Percentiles rank a stretch among this genome's conserved stretches.
Conservation (phyloP, 2,113 vertebrate species). For the Megalops atlanticus region DNA sequence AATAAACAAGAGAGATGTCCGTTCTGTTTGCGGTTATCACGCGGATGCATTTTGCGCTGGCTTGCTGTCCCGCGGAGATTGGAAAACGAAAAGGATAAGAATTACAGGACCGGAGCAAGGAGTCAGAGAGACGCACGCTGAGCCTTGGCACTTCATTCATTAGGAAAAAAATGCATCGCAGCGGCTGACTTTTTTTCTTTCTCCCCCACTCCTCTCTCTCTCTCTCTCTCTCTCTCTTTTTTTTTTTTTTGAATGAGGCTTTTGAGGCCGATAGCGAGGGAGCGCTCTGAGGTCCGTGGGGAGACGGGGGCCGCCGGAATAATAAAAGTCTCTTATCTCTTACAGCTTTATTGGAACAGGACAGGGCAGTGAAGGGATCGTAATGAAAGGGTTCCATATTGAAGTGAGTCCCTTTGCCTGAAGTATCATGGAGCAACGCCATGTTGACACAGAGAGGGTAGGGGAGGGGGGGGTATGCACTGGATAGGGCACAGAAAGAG, state of each 20-base stretch:
- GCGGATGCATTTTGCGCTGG: constrained; percentile 20
- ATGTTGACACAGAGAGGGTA: constrained; percentile 29
- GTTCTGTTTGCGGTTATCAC: constrained; percentile 43
- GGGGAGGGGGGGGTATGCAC: constrained; percentile 7
- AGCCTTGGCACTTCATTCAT: constrained; percentile 29
- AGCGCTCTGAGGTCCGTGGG: constrained; percentile 4
- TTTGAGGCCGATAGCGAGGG: constrained; percentile 33
- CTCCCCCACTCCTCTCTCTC: not conserved
- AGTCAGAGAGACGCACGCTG: constrained; percentile 20
- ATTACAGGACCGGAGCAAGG: constrained; percentile 28
- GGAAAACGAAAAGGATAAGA: constrained; percentile 29
- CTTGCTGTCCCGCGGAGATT: constrained; percentile 27
- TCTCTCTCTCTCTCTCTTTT: not conserved
- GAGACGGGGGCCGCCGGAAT: not conserved
- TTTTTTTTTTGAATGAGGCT: constrained; percentile 35
- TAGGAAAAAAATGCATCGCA: constrained; percentile 11
- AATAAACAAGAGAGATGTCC: constrained; percentile 46
- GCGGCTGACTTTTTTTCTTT: not conserved
- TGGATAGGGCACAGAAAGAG: constrained; percentile 17
- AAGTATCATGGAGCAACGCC: constrained; percentile 29
- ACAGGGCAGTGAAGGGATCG: constrained; percentile 34
- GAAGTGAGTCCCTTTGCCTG: constrained; percentile 23
- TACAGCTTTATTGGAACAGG: constrained; percentile 34
- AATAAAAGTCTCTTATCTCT: constrained; percentile 32
- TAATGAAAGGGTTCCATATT: constrained; percentile 55